These are phyloP conservation scores for Chloromyia formosa DNA, from an alignment of 2,888 invertebrate genomes.

Conservation along the genomic window DNA sequence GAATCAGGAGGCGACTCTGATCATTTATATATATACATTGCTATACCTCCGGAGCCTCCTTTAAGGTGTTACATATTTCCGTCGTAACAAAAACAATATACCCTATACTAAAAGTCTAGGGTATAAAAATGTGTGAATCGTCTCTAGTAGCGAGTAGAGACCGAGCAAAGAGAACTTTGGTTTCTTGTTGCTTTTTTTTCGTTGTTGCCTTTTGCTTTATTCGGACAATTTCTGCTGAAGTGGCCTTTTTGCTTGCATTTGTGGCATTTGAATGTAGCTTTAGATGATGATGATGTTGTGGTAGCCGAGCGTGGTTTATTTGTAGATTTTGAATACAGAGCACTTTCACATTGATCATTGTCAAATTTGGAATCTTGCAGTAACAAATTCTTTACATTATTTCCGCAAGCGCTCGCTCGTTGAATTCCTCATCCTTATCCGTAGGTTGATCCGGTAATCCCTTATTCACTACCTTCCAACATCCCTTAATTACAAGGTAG, in stretches of 20 bases:
- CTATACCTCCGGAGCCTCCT: too few relatives aligned
- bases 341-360: constrained; percentile 45
- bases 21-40: too few relatives aligned
- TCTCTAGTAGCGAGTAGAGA: neutral
- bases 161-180: neutral
- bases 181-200: neutral
- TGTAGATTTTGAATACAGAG: constrained; percentile 42
- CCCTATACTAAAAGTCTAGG: too few relatives aligned
- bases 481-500: constrained; percentile 47
- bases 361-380: constrained; percentile 50
- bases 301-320: too few relatives aligned
- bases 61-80: too few relatives aligned
- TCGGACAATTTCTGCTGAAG: constrained; percentile 45
- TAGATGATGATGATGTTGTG: neutral
- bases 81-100: too few relatives aligned
- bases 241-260: constrained; percentile 46
- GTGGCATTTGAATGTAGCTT: constrained; percentile 34
- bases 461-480: constrained; percentile 41
- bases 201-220: constrained; percentile 36
- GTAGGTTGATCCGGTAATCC: constrained; percentile 17
- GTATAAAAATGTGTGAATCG: too few relatives aligned
- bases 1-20: too few relatives aligned
- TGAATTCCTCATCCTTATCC: constrained; percentile 38
- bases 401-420: constrained; percentile 50
- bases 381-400: constrained; percentile 49